Base-by-base conservation (phyloP, 2,888 invertebrate genomes). In the Incurvaria masculella region DNA sequence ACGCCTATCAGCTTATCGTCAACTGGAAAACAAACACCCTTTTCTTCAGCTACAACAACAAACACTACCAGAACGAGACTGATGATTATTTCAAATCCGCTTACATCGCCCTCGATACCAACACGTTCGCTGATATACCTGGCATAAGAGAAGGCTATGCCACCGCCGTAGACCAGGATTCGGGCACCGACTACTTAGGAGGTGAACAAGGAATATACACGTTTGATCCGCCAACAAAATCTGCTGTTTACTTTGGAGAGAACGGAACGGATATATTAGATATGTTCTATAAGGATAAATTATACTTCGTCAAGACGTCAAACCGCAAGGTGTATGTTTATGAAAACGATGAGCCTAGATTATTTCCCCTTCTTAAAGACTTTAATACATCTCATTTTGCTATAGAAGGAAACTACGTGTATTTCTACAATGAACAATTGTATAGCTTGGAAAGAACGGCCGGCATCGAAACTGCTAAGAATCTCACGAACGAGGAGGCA, bases 31-130 rank as follows among this genome's bases (percentile, higher is more conserved):
- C 62, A 0, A 66, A 71, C 46, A 64, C 59, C 2, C 50, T 73
- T 0, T 74, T 68, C 52, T 74, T 73, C 52, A 74, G 71, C 48
- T 68, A 68, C 52, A 71, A 62, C 43, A n/a, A n/a, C n/a, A n/a
- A n/a, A n/a, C n/a, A n/a, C n/a, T n/a, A n/a, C n/a, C 2, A 20
- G 17, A 33, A 33, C 33, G 46, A 52, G 40, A n/a, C n/a, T n/a
- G 51, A 60, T 1, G 66, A 64, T 0, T 53, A 53, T 47, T 70
- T 64, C 51, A 63, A 58, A 56, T 61, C 65, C 4, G 68, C 66
- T 1, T 64, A 61, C 53, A 50, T 72, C 0, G 62, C 72, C 49
- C 52, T 74, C 4, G 61, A 68, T 21, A 66, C 64, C 0, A 68
- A 68, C 48, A 63, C 68, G 46, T 68, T 65, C 26, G 57, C 52